Base-by-base conservation (phyloP, 2,888 invertebrate genomes). In the Athalia rosae region DNA sequence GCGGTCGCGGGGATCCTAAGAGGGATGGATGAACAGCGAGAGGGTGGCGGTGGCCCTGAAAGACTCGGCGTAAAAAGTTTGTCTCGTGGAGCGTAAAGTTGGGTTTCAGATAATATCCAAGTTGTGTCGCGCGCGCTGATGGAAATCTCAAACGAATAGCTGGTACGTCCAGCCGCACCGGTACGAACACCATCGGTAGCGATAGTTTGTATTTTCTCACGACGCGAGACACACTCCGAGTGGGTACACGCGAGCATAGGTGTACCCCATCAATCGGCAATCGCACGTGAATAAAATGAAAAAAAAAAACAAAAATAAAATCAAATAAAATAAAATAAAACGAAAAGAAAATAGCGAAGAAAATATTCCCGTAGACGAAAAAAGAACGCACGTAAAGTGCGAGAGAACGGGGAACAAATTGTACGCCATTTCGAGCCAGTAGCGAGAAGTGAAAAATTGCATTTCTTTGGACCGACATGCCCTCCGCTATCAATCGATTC, bases 31-130 rank as follows among this genome's bases (percentile, higher is more conserved):
- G n/a, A 64, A 13, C 53, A 64, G 15, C 13, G 53, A 2, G 28
- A 28, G 28, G 28, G 28, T 28, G 28, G 28, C 53, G 56, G 64
- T 15, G 47, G 56, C 43, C 71, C 56, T 43, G 50, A 53, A 67
- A 67, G 77, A 43, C 50, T 61, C 13, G 59, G 6, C 50, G n/a
- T 58, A 59, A 50, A 66, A 67, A 64, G 61, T 77, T 48, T 50
- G 15, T 48, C 67, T 59, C 77, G 45, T 47, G 47, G 61, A 61
- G 77, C 77, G 77, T 77, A 77, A 77, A 77, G 77, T 77, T 77
- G 64, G 77, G 48, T 77, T 47, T 66, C 66, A 61, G 59, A 77
- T 69, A 69, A 61, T 59, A 61, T 67, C 50, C 50, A 69, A 77
- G 66, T 66, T 6, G 45, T 45, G 43, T 56, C 4, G 2, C 6